A percentile compares a stretch with the other conserved stretches of the same genome.
Evolutionary conservation across 2,888 invertebrate genomes (phyloP).

Genomic region (Plebejus anna): DNA sequence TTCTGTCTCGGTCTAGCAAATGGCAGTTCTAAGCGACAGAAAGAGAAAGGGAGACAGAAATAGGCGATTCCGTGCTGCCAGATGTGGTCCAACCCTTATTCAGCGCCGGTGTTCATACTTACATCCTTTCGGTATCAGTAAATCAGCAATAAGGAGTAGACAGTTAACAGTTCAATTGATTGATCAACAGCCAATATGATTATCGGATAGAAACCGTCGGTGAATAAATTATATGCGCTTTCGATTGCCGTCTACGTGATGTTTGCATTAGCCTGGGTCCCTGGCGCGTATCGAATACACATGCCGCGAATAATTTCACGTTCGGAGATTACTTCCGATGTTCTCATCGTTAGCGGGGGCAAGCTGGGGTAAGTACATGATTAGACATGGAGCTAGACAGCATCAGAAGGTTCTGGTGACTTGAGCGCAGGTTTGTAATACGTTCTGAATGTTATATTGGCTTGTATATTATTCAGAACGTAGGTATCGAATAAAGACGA

Average conservation of each 20-base stretch:
- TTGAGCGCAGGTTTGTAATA: too few relatives aligned
- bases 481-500: not conserved
- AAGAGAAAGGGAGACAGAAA: too few relatives aligned
- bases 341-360: not conserved
- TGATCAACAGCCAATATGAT: slow-evolving; percentile 29
- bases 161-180: not conserved
- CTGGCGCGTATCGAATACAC: slow-evolving; percentile 28
- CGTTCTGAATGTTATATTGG: too few relatives aligned
- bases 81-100: not conserved
- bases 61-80: too few relatives aligned
- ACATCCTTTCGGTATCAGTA: too few relatives aligned
- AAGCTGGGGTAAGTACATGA: not conserved
- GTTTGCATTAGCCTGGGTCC: slow-evolving; percentile 23
- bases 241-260: slow-evolving; percentile 33
- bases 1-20: too few relatives aligned
- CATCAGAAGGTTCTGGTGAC: not conserved
- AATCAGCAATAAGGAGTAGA: not conserved
- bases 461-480: too few relatives aligned
- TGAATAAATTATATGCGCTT: slow-evolving; percentile 39
- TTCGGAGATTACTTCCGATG: slow-evolving; percentile 14
- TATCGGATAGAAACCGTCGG: slow-evolving; percentile 36
- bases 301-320: slow-evolving; percentile 27
- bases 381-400: not conserved
- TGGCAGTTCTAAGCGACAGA: too few relatives aligned
- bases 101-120: too few relatives aligned